These are phyloP conservation scores for Gymnothorax javanicus DNA, from an alignment of 2,797 vertebrate species.

Conservation along the genomic window DNA sequence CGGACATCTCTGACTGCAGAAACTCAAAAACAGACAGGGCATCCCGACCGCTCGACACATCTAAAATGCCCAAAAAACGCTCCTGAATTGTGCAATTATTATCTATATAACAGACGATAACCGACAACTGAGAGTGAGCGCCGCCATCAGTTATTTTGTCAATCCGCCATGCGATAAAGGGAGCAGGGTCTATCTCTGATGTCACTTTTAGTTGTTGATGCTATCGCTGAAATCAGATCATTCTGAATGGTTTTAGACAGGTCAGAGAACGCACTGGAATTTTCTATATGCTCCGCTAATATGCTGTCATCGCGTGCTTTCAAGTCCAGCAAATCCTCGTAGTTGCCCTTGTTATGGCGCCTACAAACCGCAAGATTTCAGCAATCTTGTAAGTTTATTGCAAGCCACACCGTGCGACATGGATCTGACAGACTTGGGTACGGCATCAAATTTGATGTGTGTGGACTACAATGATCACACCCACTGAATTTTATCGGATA, in stretches of 20 bases:
- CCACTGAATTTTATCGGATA: no score
- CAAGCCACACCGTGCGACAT: no score
- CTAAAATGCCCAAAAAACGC: constrained; percentile 20
- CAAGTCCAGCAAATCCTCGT: no score
- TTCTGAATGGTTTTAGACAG: constrained; percentile 9
- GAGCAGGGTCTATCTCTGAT: constrained; percentile 2
- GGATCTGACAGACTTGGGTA: no score
- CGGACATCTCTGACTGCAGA: not conserved
- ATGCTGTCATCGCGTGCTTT: not conserved
- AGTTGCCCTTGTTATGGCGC: not conserved
- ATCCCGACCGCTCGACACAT: constrained; percentile 10
- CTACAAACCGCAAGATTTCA: no score
- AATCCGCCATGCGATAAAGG: not conserved
- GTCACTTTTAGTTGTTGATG: constrained; percentile 14
- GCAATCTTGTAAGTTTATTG: no score
- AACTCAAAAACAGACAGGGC: not conserved
- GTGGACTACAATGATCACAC: no score
- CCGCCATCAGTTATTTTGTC: not conserved
- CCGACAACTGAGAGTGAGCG: not conserved
- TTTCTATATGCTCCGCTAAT: constrained; percentile 16
- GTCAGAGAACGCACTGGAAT: not conserved
- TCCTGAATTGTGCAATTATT: constrained; percentile 9
- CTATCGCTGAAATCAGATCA: not conserved
- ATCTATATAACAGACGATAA: not conserved
- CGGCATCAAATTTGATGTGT: no score